Percentiles rank a stretch among this genome's conserved stretches.
phyloP scores from a whole-genome alignment of 2,888 invertebrate genomes.

The Kuschelorhynchus macadamiae region DNA sequence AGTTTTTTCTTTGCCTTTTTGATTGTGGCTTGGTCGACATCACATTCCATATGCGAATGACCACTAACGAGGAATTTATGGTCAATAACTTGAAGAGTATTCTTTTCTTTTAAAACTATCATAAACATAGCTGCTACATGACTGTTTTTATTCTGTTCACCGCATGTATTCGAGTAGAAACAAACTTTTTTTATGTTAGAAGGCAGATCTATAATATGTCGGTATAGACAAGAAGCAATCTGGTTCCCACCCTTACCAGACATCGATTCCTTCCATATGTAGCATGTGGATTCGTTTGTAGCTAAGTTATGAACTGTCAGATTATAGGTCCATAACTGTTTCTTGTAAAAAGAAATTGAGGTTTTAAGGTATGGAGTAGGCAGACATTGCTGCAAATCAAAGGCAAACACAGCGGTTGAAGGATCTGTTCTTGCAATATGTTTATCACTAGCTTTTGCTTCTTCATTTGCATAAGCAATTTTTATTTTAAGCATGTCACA shows the following conservation, averaged over 20 bases:
- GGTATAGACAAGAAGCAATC: neutral
- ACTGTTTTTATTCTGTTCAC: slow-evolving; percentile 32
- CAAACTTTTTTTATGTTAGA: neutral
- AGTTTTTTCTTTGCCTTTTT: slow-evolving; percentile 12
- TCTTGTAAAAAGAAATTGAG: slow-evolving; percentile 10
- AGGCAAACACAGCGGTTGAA: slow-evolving; percentile 3
- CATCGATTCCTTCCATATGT: neutral
- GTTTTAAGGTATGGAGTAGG: slow-evolving; percentile 18
- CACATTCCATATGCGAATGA: slow-evolving; percentile 3
- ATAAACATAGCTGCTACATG: slow-evolving; percentile 21
- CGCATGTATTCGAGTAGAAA: slow-evolving; percentile 19
- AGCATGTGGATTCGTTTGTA: neutral
- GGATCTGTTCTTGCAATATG: slow-evolving; percentile 4
- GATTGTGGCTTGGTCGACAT: neutral
- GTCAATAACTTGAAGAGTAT: neutral
- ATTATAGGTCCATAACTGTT: slow-evolving; percentile 8
- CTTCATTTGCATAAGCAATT: slow-evolving; percentile 3
- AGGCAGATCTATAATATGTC: too few species aligned
- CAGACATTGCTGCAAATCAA: slow-evolving; percentile 10
- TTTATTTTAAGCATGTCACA: slow-evolving; percentile 4
- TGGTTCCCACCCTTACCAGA: slow-evolving; percentile 8
- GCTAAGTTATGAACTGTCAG: slow-evolving; percentile 6
- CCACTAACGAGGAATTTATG: slow-evolving; percentile 6
- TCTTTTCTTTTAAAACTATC: slow-evolving; percentile 12
- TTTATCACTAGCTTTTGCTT: slow-evolving; percentile 10